Percentiles rank a stretch among this genome's conserved stretches.
Conservation (phyloP, 1,140 invertebrate species). For the Ladona fulva region DNA sequence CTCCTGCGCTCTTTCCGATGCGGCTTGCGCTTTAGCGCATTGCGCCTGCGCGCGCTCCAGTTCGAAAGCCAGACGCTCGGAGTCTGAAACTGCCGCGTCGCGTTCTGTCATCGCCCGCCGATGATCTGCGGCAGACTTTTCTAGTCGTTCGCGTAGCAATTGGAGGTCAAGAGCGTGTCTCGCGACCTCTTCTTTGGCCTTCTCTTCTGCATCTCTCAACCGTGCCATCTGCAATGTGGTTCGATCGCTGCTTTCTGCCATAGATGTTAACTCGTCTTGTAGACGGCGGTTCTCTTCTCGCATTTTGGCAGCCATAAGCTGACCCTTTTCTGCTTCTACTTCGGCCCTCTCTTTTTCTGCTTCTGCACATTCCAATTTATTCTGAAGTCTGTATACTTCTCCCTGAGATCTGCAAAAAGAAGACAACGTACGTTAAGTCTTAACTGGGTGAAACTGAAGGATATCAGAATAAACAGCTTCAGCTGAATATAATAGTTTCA, state of each 20-base stretch:
- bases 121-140: conserved; percentile 77
- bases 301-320: conserved; percentile 63
- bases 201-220: conserved; percentile 83
- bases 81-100: conserved; percentile 73
- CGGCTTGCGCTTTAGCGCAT: conserved; percentile 67
- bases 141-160: conserved; percentile 80
- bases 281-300: conserved; percentile 77
- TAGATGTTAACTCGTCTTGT: conserved; percentile 70
- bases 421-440: too few relatives aligned
- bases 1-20: conserved; percentile 80
- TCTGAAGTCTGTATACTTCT: conserved; percentile 78
- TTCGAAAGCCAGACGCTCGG: conserved; percentile 77
- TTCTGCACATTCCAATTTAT: conserved; percentile 74
- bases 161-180: conserved; percentile 65
- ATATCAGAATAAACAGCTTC: too few relatives aligned
- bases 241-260: conserved; percentile 81
- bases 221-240: conserved; percentile 70
- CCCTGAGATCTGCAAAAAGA: conserved; percentile 77
- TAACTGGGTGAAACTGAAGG: too few relatives aligned
- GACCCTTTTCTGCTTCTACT: conserved; percentile 76
- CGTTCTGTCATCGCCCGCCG: conserved; percentile 71
- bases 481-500: too few relatives aligned
- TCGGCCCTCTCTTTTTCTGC: conserved; percentile 77
- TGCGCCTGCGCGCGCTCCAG: conserved; percentile 73
- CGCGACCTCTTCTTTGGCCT: conserved; percentile 80